Evolutionary conservation across 2,888 invertebrate species (phyloP).

Genomic region (Cactoblastis cactorum): DNA sequence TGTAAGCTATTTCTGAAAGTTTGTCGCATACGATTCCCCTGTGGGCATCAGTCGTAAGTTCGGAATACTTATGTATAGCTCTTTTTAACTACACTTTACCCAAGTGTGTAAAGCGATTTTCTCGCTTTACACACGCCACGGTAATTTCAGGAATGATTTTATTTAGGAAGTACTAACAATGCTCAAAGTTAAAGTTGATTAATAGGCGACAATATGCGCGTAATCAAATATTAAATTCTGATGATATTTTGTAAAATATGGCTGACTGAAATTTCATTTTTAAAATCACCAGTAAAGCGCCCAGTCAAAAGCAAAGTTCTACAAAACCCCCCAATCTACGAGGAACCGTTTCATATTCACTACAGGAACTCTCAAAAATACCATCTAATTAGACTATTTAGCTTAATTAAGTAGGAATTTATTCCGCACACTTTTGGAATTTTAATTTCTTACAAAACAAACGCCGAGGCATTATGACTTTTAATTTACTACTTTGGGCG

Average conservation of each 20-base stretch:
- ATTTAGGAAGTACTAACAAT: too few species aligned
- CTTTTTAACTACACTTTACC: constrained; percentile 28
- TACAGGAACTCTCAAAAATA: constrained; percentile 35
- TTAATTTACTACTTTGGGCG: not conserved
- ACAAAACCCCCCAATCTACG: constrained; percentile 21
- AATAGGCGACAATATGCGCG: too few species aligned
- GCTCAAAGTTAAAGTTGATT: too few species aligned
- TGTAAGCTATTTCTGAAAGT: constrained; percentile 13
- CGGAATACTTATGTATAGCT: constrained; percentile 32
- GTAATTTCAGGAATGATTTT: not conserved
- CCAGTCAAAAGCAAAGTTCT: not conserved
- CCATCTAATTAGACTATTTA: constrained; percentile 51
- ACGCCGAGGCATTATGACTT: constrained; percentile 19
- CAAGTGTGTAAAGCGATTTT: too few species aligned
- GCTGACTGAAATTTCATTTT: too few species aligned
- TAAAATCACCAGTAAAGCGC: too few species aligned
- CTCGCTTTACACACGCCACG: not conserved
- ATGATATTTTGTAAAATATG: too few species aligned
- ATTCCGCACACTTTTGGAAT: constrained; percentile 41
- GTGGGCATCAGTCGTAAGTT: constrained; percentile 12
- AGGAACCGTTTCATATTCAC: constrained; percentile 34
- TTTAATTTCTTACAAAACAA: constrained; percentile 38
- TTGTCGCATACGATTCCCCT: constrained; percentile 19
- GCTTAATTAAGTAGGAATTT: constrained; percentile 48
- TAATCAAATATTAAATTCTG: too few species aligned